Evolutionary conservation across 2,113 vertebrate genomes (phyloP).

Genomic region (Prietella phreatophila): DNA sequence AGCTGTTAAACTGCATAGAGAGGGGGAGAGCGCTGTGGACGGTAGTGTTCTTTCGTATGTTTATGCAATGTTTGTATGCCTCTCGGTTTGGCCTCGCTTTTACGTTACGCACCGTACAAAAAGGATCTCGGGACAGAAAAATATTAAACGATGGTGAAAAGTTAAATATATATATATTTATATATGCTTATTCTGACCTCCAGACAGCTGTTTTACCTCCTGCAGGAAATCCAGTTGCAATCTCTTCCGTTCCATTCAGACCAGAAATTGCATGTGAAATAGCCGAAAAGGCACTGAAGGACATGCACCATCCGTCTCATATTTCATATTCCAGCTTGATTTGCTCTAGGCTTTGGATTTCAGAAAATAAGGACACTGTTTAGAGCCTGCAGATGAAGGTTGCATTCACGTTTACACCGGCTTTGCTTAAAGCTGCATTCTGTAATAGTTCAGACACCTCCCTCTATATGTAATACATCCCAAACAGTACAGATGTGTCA

Average conservation of each 20-base stretch:
- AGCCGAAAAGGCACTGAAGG: neutral
- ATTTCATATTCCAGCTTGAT: neutral
- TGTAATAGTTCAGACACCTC: neutral
- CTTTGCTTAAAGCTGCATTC: conserved; percentile 10
- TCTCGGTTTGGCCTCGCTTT: neutral
- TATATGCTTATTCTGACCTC: neutral
- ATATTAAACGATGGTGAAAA: no score
- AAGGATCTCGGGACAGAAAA: neutral
- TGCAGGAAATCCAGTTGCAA: neutral
- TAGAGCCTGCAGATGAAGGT: neutral
- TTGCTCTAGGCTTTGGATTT: conserved; percentile 3
- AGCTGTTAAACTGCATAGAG: conserved; percentile 53
- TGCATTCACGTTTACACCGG: conserved; percentile 14
- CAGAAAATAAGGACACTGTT: neutral
- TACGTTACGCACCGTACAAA: neutral
- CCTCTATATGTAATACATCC: neutral
- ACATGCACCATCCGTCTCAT: neutral
- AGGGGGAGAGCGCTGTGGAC: conserved; percentile 52
- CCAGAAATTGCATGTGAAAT: neutral
- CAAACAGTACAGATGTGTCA: neutral
- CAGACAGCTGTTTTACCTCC: neutral
- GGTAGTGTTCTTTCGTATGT: conserved; percentile 32
- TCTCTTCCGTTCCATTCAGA: neutral
- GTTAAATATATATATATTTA: neutral
- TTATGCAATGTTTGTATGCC: neutral